These are phyloP conservation scores for Erythrocebus patas DNA, from an alignment of 2,113 vertebrate genomes.

Conservation along the genomic window DNA sequence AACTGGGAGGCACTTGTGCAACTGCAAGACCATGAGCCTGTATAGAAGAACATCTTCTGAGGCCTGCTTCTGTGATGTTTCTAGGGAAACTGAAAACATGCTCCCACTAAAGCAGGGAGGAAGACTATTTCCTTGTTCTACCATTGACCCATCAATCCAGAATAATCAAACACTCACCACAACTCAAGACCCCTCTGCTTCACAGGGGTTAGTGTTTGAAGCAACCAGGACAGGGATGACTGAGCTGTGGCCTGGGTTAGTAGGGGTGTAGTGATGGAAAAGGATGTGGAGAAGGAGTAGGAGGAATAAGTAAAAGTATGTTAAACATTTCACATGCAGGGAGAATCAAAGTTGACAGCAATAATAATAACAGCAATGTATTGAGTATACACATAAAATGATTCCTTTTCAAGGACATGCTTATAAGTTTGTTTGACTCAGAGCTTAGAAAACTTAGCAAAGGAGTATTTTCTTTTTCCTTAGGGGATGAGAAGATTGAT, in stretches of 20 bases:
- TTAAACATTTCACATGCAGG: neutral
- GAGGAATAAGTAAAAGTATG: neutral
- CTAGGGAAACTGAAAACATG: neutral
- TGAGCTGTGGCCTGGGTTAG: too few species aligned
- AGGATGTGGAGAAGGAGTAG: rapidly evolving
- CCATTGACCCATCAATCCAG: neutral
- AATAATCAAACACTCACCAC: neutral
- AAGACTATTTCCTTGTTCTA: neutral
- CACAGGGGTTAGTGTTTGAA: neutral
- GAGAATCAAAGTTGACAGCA: neutral
- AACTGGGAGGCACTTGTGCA: neutral
- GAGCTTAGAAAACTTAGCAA: neutral
- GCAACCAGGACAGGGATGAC: too few species aligned
- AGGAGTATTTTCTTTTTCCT: neutral
- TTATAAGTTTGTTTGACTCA: neutral
- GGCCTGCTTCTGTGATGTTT: neutral
- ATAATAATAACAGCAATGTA: neutral
- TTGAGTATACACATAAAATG: neutral
- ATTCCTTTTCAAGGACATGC: neutral
- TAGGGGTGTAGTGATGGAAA: too few species aligned
- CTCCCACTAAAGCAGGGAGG: neutral
- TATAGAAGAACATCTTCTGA: neutral
- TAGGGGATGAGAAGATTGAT: neutral
- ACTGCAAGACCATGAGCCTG: neutral
- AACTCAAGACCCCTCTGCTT: neutral